Evolutionary conservation across 2,888 invertebrate species (phyloP).

Genomic region (Scaptomyza polygonia): DNA sequence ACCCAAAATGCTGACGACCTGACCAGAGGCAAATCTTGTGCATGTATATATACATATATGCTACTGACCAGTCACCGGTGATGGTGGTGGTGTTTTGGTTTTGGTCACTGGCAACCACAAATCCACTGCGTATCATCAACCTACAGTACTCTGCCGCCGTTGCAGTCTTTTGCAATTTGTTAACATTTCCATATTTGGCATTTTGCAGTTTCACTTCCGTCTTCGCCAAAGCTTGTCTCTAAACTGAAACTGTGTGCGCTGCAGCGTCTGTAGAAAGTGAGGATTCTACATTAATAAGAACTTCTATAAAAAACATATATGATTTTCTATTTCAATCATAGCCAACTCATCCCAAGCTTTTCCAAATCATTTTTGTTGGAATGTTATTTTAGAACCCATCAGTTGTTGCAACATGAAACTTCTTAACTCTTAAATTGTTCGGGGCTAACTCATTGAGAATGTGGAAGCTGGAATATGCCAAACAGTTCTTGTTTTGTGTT

Average conservation of each 20-base stretch:
- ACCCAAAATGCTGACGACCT: constrained; percentile 38
- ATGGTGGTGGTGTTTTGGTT: not conserved
- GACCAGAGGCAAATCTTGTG: constrained; percentile 58
- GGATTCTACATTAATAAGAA: no score
- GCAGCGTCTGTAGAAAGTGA: constrained; percentile 20
- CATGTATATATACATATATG: not conserved
- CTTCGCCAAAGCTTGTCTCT: constrained; percentile 27
- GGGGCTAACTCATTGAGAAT: constrained; percentile 1
- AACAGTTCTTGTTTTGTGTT: constrained; percentile 64
- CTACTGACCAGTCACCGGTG: constrained; percentile 42
- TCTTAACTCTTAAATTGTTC: not conserved
- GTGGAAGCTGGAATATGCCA: constrained; percentile 65
- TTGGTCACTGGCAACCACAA: constrained; percentile 47
- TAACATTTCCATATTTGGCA: constrained; percentile 82
- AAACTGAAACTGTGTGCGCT: constrained; percentile 21
- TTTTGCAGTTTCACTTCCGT: constrained; percentile 61
- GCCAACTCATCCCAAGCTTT: no score
- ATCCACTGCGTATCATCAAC: constrained; percentile 35
- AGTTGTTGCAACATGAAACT: not conserved
- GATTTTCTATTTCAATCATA: no score
- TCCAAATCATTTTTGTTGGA: no score
- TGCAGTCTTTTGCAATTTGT: constrained; percentile 78
- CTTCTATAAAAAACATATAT: no score
- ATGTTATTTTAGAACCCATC: not conserved
- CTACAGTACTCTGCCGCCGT: constrained; percentile 15